These are phyloP conservation scores for Cephus pygmeus DNA, from an alignment of 2,888 invertebrate species.

Conservation along the genomic window DNA sequence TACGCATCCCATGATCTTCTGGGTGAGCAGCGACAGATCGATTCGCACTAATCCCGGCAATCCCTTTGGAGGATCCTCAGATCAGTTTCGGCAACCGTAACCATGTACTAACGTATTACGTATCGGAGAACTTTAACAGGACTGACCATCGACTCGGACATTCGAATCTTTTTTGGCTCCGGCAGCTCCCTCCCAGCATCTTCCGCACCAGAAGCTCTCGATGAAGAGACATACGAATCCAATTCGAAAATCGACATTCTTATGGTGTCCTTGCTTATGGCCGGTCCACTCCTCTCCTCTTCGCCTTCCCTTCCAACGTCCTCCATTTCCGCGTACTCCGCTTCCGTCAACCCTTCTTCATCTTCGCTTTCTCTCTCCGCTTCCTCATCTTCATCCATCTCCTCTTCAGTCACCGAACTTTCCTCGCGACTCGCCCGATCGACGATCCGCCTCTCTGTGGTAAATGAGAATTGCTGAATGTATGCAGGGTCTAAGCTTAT, in stretches of 20 bases:
- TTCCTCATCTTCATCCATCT: conserved; percentile 74
- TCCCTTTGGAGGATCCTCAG: conserved; percentile 28
- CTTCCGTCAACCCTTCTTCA: neutral
- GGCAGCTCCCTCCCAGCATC: neutral
- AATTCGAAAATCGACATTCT: conserved; percentile 48
- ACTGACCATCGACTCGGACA: neutral
- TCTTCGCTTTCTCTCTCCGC: conserved; percentile 50
- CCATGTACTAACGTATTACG: neutral
- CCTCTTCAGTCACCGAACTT: conserved; percentile 66
- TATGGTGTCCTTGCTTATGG: conserved; percentile 19
- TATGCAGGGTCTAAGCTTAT: neutral
- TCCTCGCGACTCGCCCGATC: conserved; percentile 23
- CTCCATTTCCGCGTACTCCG: conserved; percentile 42
- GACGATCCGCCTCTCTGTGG: neutral
- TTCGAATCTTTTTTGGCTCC: neutral
- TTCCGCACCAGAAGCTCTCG: neutral
- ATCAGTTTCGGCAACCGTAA: neutral
- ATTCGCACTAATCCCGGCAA: conserved; percentile 71
- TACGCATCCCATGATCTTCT: conserved; percentile 72
- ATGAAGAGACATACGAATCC: conserved; percentile 34
- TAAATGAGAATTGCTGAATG: neutral
- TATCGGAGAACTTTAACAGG: neutral
- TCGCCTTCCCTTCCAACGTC: conserved; percentile 43
- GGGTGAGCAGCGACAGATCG: conserved; percentile 70
- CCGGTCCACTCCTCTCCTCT: conserved; percentile 45